Base-by-base conservation (phyloP, 2,797 vertebrate genomes). In the Notoglanidium macrostoma region DNA sequence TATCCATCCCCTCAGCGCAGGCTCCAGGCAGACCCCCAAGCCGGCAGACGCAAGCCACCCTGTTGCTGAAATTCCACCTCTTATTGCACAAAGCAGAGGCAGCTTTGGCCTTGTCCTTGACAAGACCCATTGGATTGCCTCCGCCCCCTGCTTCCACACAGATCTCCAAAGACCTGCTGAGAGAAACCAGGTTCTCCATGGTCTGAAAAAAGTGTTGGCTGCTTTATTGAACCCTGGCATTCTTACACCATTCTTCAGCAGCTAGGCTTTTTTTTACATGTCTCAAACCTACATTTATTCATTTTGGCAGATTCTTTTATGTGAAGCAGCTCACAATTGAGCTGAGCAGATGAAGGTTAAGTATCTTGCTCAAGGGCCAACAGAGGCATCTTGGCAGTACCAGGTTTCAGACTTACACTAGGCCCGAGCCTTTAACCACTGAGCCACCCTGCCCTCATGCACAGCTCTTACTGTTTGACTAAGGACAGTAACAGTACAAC, bases 41-140 rank as follows among this genome's bases (percentile, higher is more conserved):
- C 90, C 92, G 87, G 90, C 92, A 94, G 91, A 88, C 88, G 83
- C 88, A 89, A 92, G 87, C 90, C 90, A 90, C 88, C 89, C 90
- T 87, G 87, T 86, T 91, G 91, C 91, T 88, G 87, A 74, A 89
- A 80, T 89, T 85, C 85, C 51, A 81, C 88, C 83, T 85, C 79
- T 84, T 80, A 76, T 89, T 91, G 90, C 92, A 90, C 90, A 92
- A 90, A 91, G 85, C 90, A 74, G 74, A 90, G 91, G 91, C 89
- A 87, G 88, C 90, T 87, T 87, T 92, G 94, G 92, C 96, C 95
- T 96, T 95, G 95, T 95, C 95, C 95, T 93, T 92, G 91, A 90
- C 90, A 91, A 93, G 94, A 94, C 92, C 93, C 90, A 88, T 91
- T 35, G 72, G 86, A 85, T 89, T 88, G 79, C 87, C 85, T 73